Conservation (phyloP, 2,797 vertebrate genomes). For the Muscicapa comitata region DNA sequence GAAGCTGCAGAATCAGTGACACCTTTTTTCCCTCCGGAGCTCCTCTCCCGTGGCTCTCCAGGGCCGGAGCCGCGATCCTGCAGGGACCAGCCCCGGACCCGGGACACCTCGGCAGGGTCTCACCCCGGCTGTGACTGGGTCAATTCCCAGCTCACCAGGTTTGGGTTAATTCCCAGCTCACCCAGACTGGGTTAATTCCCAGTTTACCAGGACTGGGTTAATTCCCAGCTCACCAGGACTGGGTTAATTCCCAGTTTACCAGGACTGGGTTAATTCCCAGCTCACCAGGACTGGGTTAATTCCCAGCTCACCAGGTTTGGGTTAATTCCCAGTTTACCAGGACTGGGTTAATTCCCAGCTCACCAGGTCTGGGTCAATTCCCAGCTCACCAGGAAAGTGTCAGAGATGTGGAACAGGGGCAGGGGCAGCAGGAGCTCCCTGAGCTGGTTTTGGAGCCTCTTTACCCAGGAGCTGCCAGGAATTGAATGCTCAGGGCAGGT, state of each 20-base stretch:
- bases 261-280: too few species aligned
- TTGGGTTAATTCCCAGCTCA: too few species aligned
- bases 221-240: too few species aligned
- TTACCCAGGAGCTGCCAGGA: background rate
- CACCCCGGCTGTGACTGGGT: background rate
- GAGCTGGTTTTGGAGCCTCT: fast-evolving
- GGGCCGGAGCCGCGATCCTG: background rate
- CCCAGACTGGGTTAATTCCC: too few species aligned
- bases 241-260: too few species aligned
- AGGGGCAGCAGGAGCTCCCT: background rate
- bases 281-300: too few species aligned
- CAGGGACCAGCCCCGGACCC: too few species aligned
- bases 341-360: too few species aligned
- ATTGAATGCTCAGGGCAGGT: fast-evolving
- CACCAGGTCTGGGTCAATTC: too few species aligned
- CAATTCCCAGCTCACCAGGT: fast-evolving
- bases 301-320: too few species aligned
- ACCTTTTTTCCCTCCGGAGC: background rate
- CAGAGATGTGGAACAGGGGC: background rate
- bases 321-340: too few species aligned
- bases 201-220: too few species aligned
- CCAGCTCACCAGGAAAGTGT: background rate
- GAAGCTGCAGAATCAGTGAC: background rate
- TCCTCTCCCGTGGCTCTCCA: background rate
- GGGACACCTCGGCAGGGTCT: fast-evolving